Evolutionary conservation across 2,888 invertebrate genomes (phyloP), one percentile per base, ranked within the genome.

Genomic region (Tipula vernalis): DNA sequence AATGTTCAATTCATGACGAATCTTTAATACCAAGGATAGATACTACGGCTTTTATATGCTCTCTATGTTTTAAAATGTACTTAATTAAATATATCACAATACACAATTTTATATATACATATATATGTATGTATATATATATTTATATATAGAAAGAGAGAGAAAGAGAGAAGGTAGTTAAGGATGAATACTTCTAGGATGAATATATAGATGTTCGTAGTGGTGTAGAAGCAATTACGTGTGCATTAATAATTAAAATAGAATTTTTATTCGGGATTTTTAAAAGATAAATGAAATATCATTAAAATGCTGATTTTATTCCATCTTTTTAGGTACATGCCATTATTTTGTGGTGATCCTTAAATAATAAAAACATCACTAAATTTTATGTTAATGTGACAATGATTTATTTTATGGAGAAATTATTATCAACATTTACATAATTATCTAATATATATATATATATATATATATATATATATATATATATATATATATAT

Each of bases 21-120:
- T 90, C 89, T 89, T 90, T 90, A 91, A 90, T 90, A 90, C 90
- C 87, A 88, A 88, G 90, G 90, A 90, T 90, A 90, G 90, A 90
- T 90, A 90, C 89, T 87, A 15, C 51, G 83, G 83, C 86, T 71
- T 71, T 71, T 86, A 87, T 84, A 85, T 51, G 12, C 13, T 84
- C 15, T 84, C 84, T 39, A 12, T 44, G 44, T 84, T 84, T n/a
- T 84, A 84, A 84, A 84, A 84, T 84, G n/a, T 39, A 5, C 36
- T 84, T 84, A 84, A 84, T 84, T 84, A 39, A 84, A 41, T 39
- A 8, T 28, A 71, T 28, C 15, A 15, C 51, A 57, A 39, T 39
- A 39, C 28, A 28, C 28, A 28, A 28, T 28, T 28, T 28, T 83
- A 36, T 83, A 36, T 36, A 84, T 36, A 36, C 2, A 83, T 42